These are phyloP conservation scores for Rousettus madagascariensis DNA, from an alignment of 2,797 vertebrate genomes.

Conservation along the genomic window DNA sequence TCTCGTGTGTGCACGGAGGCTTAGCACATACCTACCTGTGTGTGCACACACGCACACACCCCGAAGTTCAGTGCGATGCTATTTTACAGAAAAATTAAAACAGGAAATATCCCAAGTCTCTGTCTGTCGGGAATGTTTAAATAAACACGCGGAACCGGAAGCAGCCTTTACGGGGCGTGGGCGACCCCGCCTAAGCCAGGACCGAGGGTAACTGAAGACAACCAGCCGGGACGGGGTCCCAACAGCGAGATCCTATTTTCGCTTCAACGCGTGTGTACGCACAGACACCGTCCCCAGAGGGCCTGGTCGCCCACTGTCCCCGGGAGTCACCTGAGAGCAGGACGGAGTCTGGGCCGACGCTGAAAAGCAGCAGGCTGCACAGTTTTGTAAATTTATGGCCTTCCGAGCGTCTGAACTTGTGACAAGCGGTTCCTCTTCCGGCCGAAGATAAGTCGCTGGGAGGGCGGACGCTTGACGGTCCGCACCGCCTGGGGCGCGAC, in stretches of 20 bases:
- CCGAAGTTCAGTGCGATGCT: neutral
- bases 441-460: accelerated
- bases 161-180: neutral
- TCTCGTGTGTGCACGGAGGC: neutral
- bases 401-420: neutral
- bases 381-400: accelerated
- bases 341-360: neutral
- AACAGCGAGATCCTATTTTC: neutral
- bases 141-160: neutral
- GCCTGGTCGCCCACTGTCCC: neutral
- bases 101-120: neutral
- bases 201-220: too few species aligned
- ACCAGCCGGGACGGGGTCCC: accelerated
- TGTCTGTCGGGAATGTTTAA: neutral
- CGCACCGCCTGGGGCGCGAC: accelerated
- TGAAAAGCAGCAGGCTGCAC: accelerated
- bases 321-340: neutral
- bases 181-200: accelerated
- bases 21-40: accelerated
- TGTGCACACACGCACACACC: neutral
- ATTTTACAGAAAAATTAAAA: neutral
- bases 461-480: accelerated
- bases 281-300: too few species aligned
- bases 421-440: neutral
- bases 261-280: neutral